Evolutionary conservation across 2,888 invertebrate species (phyloP).

Genomic region (Nasonovia ribisnigri): DNA sequence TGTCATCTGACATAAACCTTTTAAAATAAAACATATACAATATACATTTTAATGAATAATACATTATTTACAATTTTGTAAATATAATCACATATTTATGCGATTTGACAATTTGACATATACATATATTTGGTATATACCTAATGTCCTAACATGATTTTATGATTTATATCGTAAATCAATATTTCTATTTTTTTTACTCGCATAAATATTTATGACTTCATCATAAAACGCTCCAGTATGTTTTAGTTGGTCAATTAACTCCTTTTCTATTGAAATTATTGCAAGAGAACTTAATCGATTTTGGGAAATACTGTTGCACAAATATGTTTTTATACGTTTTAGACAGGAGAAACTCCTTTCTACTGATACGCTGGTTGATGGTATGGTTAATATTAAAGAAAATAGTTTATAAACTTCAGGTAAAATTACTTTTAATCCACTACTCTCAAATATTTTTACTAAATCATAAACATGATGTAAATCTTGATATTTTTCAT

Average conservation of each 20-base stretch:
- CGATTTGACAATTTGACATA: no score
- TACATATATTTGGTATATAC: no score
- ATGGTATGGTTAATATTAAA: background rate
- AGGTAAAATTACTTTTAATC: background rate
- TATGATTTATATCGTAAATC: no score
- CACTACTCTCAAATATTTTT: background rate
- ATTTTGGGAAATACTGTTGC: background rate
- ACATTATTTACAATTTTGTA: no score
- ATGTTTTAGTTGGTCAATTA: background rate
- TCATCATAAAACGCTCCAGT: slow-evolving; percentile 8
- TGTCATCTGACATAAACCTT: no score
- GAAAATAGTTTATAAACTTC: slow-evolving; percentile 9
- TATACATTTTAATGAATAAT: no score
- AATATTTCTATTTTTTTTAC: background rate
- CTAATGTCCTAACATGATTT: no score
- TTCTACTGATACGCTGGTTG: slow-evolving; percentile 15
- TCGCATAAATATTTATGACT: slow-evolving; percentile 13
- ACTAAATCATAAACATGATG: no score
- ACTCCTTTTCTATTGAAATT: slow-evolving; percentile 17
- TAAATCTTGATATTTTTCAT: no score
- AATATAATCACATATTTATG: no score
- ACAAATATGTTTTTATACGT: slow-evolving; percentile 18
- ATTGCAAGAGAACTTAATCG: background rate
- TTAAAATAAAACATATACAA: no score
- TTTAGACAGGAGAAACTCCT: slow-evolving; percentile 34